These are phyloP conservation scores for Torymus aiolomorphi DNA, from an alignment of 2,888 invertebrate species.

Conservation along the genomic window DNA sequence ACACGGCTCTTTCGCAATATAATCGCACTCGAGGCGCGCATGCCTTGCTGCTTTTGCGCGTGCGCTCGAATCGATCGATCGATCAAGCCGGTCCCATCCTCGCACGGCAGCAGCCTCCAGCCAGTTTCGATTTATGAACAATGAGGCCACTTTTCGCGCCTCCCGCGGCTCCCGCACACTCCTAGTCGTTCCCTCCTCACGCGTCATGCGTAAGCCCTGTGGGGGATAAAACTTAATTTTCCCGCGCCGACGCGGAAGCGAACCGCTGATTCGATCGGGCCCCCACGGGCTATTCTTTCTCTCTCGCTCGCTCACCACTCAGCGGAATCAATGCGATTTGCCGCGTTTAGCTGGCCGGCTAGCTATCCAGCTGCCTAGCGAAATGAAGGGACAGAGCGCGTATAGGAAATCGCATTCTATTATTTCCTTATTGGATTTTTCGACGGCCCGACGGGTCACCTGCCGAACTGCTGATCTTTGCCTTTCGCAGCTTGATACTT, in stretches of 20 bases:
- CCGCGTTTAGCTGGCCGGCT: constrained; percentile 14
- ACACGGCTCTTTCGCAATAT: not conserved
- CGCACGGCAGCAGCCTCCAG: not conserved
- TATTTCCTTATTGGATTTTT: constrained; percentile 48
- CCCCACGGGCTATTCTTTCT: constrained; percentile 25
- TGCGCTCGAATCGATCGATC: not conserved
- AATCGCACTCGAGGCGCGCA: not conserved
- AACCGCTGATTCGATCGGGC: constrained; percentile 34
- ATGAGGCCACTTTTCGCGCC: not conserved
- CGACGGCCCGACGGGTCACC: not conserved
- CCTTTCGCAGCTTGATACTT: not conserved
- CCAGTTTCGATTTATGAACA: not conserved
- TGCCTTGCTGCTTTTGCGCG: not conserved
- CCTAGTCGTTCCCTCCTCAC: not conserved
- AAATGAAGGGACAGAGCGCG: too few species aligned
- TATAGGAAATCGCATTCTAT: constrained; percentile 34
- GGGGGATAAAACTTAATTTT: constrained; percentile 44
- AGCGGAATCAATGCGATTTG: constrained; percentile 44
- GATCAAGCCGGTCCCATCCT: constrained; percentile 3
- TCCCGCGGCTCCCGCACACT: not conserved
- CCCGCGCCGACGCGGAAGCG: constrained; percentile 25
- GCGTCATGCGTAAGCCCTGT: not conserved
- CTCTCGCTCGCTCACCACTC: not conserved
- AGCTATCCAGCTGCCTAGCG: too few species aligned
- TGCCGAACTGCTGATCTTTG: not conserved